Evolutionary conservation across 35 echinoderm and acorn worm species (phyloP).

Genomic region (Lytechinus variegatus): DNA sequence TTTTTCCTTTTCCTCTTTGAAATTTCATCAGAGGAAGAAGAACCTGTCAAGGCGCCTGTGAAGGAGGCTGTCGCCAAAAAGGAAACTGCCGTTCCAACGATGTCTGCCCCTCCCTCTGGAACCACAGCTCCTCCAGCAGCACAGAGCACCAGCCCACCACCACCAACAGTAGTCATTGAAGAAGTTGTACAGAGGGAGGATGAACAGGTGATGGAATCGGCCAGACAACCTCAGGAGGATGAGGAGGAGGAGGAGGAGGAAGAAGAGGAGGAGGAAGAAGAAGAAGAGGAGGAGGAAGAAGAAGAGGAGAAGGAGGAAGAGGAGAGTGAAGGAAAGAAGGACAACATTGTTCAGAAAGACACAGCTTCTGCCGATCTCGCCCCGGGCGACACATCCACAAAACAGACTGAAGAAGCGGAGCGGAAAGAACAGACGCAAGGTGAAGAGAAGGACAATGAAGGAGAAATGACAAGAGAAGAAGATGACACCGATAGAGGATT

Average conservation of each 20-base stretch:
- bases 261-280: neutral
- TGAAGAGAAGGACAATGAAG: conserved; percentile 55
- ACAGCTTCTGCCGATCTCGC: neutral
- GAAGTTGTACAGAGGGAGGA: conserved; percentile 45
- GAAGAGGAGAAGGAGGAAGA: conserved; percentile 1
- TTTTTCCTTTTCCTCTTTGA: too few relatives aligned
- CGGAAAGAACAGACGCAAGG: conserved; percentile 30
- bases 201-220: conserved; percentile 44
- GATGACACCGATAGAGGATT: neutral
- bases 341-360: neutral
- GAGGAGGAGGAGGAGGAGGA: conserved; percentile 1
- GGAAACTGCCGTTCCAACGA: conserved; percentile 20
- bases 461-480: conserved; percentile 24
- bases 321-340: neutral
- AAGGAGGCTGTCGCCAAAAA: conserved; percentile 6
- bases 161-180: conserved; percentile 12
- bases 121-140: neutral
- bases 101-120: conserved; percentile 34
- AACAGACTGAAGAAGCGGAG: conserved; percentile 9
- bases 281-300: neutral
- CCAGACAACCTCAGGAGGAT: conserved; percentile 22
- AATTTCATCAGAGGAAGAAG: conserved; percentile 19
- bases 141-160: neutral
- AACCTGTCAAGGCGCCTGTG: neutral
- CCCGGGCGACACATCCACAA: neutral